Evolutionary conservation across 2,113 vertebrate genomes (phyloP).

Genomic region (Grallaria varia): DNA sequence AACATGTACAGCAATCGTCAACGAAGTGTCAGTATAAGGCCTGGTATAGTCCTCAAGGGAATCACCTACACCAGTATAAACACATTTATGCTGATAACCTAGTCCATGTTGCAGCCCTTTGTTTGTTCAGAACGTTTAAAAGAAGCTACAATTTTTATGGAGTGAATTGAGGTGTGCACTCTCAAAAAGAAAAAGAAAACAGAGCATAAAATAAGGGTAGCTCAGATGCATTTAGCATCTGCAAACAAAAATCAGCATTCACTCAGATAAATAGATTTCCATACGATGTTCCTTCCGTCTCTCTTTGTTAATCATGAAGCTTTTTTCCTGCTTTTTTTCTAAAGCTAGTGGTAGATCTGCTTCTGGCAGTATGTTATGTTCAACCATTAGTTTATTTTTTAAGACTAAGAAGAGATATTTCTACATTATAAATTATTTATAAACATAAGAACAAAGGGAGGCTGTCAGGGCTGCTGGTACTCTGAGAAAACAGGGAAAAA

Average conservation of each 20-base stretch:
- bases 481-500: slow-evolving; percentile 71
- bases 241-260: slow-evolving; percentile 44
- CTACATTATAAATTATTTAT: slow-evolving; percentile 83
- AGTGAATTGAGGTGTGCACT: slow-evolving; percentile 15
- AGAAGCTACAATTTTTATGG: background rate
- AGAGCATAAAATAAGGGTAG: slow-evolving; percentile 15
- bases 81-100: background rate
- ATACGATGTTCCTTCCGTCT: slow-evolving; percentile 28
- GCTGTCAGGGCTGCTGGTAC: slow-evolving; percentile 74
- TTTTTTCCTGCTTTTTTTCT: background rate
- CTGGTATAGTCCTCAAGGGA: background rate
- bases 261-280: slow-evolving; percentile 31
- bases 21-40: background rate
- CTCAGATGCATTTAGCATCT: slow-evolving; percentile 6
- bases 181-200: slow-evolving; percentile 36
- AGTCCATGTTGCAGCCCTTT: background rate
- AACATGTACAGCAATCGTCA: background rate
- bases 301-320: slow-evolving; percentile 66
- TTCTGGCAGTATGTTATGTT: slow-evolving; percentile 74
- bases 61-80: background rate
- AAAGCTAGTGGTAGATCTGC: slow-evolving; percentile 60
- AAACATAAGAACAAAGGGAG: slow-evolving; percentile 80
- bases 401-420: slow-evolving; percentile 82
- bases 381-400: slow-evolving; percentile 82
- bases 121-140: background rate